Evolutionary conservation across 1,140 invertebrate species (phyloP).

Genomic region (Zaprionus taronus): DNA sequence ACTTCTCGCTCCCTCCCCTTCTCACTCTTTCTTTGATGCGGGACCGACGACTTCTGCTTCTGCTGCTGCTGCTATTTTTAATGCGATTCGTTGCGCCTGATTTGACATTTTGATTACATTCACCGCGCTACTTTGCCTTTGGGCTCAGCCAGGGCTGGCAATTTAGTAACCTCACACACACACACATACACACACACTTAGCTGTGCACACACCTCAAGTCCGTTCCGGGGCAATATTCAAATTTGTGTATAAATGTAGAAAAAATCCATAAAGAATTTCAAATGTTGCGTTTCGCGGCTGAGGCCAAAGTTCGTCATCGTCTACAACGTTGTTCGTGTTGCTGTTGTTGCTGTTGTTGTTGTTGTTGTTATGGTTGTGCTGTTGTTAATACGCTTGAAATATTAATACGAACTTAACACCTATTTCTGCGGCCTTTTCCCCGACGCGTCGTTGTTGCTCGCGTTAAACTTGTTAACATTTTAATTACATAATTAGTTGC

Average conservation of each 20-base stretch:
- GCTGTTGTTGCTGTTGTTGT: conserved; percentile 11
- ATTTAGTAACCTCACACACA: conserved; percentile 17
- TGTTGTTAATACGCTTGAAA: conserved; percentile 46
- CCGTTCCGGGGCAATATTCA: conserved; percentile 30
- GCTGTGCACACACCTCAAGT: background rate
- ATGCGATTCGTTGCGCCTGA: conserved; percentile 53
- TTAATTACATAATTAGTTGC: conserved; percentile 55
- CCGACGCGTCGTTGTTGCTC: conserved; percentile 28
- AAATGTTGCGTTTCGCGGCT: conserved; percentile 42
- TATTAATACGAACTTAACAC: conserved; percentile 52
- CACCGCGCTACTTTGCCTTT: conserved; percentile 12
- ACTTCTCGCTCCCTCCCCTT: background rate
- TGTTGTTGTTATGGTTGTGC: conserved; percentile 5
- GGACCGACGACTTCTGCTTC: conserved; percentile 8
- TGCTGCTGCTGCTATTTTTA: conserved; percentile 38
- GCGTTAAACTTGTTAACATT: conserved; percentile 50
- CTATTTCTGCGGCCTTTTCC: conserved; percentile 42
- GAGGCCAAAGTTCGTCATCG: conserved; percentile 36
- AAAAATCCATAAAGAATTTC: conserved; percentile 50
- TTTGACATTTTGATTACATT: conserved; percentile 58
- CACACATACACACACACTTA: conserved; percentile 9
- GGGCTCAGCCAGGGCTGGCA: conserved; percentile 4
- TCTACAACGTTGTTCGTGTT: background rate
- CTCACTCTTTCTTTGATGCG: conserved; percentile 18
- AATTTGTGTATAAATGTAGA: conserved; percentile 32